Base-by-base conservation (phyloP, 2,797 vertebrate species). In the Oryzias sinensis region DNA sequence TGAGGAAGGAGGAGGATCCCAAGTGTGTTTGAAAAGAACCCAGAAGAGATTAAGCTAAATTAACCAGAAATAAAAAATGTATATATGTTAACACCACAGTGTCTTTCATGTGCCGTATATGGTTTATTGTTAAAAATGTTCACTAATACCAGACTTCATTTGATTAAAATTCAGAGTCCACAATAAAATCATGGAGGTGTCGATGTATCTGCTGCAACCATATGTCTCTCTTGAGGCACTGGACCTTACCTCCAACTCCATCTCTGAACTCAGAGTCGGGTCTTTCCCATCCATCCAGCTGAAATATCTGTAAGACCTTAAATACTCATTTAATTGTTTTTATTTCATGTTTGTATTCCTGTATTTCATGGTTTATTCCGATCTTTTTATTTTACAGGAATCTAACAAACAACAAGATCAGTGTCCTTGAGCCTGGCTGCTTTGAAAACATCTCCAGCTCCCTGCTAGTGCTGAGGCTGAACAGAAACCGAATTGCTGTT, bases 371-470 rank as follows among this genome's bases (percentile, higher is more conserved):
- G 64, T 65, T 29, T 77, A 44, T 29, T 27, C 33, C 4, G 24
- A 17, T 2, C 2, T 20, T 45, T 8, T 17, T 9, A 49, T 79
- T 61, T 81, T 63, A 58, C 70, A 98, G 96, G 80, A 98, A 98
- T 88, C 89, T 98, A 84, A 99, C 95, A 88, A 98, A 98, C 85
- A 99, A 99, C 84, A 95, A 93, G 87, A 97, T 99, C 89, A 90
- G 91, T 49, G 75, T 90, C 15, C 90, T 99, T 6, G 97, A 98
- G 81, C 91, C 93, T 13, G 95, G 96, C 56, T 98, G 95, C 83
- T 96, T 99, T 56, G 95, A 97, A 86, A 99, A 99, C 78, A 91
- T 99, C 73, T 96, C 96, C 46, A 95, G 88, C 83, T 94, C 95
- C 16, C 88, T 99, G 65, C 79, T 98, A 80, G 94, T 96, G 67